These are phyloP conservation scores for Sphaeramia orbicularis DNA, from an alignment of 2,797 vertebrate genomes.

Conservation along the genomic window DNA sequence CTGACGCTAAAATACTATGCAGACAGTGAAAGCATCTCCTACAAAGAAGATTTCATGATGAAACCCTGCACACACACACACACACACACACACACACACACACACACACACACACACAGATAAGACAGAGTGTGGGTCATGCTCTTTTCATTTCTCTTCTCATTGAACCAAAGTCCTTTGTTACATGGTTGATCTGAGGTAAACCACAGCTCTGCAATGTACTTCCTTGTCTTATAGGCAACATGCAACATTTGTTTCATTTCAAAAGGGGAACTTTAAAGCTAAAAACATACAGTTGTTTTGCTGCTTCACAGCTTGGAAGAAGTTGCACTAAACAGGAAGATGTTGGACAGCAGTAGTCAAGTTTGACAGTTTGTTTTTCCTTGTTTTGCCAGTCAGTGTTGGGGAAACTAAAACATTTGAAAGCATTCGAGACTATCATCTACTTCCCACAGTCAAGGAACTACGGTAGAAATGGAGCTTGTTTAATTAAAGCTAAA, in stretches of 20 bases:
- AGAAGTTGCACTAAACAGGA: constrained; percentile 61
- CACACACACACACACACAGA: constrained; percentile 15
- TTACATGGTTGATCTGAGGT: constrained; percentile 44
- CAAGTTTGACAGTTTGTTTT: no score
- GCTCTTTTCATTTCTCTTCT: constrained; percentile 36
- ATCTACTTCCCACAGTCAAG: no score
- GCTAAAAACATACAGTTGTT: constrained; percentile 22
- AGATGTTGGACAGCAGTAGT: constrained; percentile 13
- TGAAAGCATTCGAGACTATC: no score
- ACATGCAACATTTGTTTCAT: constrained; percentile 28
- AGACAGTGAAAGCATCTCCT: constrained; percentile 34
- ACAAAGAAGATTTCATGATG: not conserved
- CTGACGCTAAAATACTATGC: not conserved
- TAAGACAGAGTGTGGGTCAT: constrained; percentile 31
- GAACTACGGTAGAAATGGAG: no score
- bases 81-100: no score
- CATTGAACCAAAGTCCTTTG: constrained; percentile 59
- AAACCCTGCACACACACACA: constrained; percentile 5
- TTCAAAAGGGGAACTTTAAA: constrained; percentile 61
- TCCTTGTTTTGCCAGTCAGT: no score
- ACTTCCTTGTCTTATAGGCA: constrained; percentile 61
- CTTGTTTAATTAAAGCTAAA: no score
- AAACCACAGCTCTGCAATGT: constrained; percentile 49
- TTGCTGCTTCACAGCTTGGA: constrained; percentile 30
- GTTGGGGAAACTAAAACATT: no score